These are phyloP conservation scores for Narcine bancroftii DNA, from an alignment of 2,113 vertebrate genomes.

Conservation along the genomic window DNA sequence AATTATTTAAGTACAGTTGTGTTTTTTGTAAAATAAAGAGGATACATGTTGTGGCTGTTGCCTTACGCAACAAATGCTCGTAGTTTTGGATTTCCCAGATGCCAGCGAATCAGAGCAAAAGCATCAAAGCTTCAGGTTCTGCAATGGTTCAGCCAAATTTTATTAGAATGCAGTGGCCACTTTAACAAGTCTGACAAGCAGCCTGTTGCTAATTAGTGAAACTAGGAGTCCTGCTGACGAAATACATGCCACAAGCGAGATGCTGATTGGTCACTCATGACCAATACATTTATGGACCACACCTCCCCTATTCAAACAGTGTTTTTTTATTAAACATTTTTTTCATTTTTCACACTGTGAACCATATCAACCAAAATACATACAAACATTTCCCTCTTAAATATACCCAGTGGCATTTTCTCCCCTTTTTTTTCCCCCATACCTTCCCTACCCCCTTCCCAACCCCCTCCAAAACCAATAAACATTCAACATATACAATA, in stretches of 20 bases:
- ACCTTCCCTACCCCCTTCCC: too few species aligned
- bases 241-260: not conserved
- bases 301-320: not conserved
- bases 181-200: not conserved
- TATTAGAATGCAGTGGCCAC: not conserved
- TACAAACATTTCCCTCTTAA: too few species aligned
- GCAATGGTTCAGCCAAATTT: not conserved
- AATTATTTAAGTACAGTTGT: not conserved
- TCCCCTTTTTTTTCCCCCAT: too few species aligned
- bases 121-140: not conserved
- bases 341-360: too few species aligned
- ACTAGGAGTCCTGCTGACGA: not conserved
- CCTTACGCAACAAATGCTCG: not conserved
- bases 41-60: not conserved
- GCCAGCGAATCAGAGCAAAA: not conserved
- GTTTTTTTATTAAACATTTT: too few species aligned
- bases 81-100: not conserved
- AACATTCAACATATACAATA: too few species aligned
- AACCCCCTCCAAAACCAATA: too few species aligned
- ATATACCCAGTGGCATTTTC: too few species aligned
- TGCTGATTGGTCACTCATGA: not conserved
- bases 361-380: too few species aligned
- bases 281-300: not conserved
- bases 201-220: not conserved
- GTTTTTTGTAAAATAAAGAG: not conserved